Evolutionary conservation across 2,797 vertebrate genomes (phyloP).

Genomic region (Pseudocheirus occidentalis): DNA sequence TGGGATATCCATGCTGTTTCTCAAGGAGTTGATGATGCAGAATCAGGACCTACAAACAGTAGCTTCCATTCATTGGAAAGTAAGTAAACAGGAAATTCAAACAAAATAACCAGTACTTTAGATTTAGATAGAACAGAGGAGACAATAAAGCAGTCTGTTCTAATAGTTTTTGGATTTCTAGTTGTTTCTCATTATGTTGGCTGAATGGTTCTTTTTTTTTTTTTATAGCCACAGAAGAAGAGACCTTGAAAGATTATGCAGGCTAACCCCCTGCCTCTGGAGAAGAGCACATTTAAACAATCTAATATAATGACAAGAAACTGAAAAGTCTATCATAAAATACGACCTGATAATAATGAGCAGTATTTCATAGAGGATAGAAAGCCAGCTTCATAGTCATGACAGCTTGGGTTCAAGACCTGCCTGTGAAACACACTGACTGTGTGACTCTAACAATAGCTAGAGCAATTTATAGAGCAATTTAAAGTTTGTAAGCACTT

Average conservation of each 20-base stretch:
- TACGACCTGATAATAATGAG: neutral
- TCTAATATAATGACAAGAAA: neutral
- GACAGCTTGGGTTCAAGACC: neutral
- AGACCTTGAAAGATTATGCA: neutral
- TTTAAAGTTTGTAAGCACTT: neutral
- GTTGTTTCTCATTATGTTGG: neutral
- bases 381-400: neutral
- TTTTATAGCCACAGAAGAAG: neutral
- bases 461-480: neutral
- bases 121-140: slow-evolving; percentile 24
- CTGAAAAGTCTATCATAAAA: neutral
- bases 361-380: neutral
- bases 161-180: slow-evolving; percentile 57
- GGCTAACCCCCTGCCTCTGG: neutral
- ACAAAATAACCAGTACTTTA: slow-evolving; percentile 55
- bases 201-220: neutral
- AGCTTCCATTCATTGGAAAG: slow-evolving; percentile 44
- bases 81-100: slow-evolving; percentile 53
- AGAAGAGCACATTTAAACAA: neutral
- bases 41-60: neutral
- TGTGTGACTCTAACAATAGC: neutral
- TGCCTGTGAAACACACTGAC: neutral
- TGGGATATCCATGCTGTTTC: neutral
- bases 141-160: slow-evolving; percentile 38
- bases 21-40: neutral